Conservation (phyloP, 2,888 invertebrate species). For the Scrobipalpa costella region DNA sequence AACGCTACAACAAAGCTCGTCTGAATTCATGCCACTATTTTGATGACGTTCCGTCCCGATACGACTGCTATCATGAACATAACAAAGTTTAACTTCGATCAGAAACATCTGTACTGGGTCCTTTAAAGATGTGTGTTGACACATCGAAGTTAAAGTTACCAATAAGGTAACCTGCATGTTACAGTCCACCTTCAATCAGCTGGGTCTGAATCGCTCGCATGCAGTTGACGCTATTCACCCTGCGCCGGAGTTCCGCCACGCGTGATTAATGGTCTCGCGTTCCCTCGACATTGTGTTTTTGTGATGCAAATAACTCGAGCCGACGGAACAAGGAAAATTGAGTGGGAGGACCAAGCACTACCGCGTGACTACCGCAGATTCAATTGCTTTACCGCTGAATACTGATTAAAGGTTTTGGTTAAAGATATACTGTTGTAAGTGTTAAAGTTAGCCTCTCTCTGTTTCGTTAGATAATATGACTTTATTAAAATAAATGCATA, state of each 20-base stretch:
- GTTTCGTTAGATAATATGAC: no score
- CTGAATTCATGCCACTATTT: no score
- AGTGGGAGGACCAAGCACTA: conserved; percentile 74
- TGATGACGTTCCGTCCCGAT: no score
- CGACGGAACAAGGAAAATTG: conserved; percentile 79
- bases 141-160: no score
- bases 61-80: no score
- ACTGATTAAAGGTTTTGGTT: conserved; percentile 75
- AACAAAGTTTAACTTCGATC: no score
- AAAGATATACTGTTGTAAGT: conserved; percentile 40
- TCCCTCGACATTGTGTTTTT: conserved; percentile 80
- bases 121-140: no score
- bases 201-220: conserved; percentile 76
- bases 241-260: conserved; percentile 68
- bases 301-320: conserved; percentile 80
- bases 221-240: conserved; percentile 72
- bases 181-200: conserved; percentile 51
- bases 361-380: conserved; percentile 77
- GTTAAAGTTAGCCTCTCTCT: no score
- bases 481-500: no score
- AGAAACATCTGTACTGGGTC: no score
- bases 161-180: not conserved
- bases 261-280: conserved; percentile 78
- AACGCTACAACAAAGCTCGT: no score
- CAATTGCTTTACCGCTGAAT: conserved; percentile 78